Conservation (phyloP, 2,113 vertebrate genomes). For the Thomomys bottae region DNA sequence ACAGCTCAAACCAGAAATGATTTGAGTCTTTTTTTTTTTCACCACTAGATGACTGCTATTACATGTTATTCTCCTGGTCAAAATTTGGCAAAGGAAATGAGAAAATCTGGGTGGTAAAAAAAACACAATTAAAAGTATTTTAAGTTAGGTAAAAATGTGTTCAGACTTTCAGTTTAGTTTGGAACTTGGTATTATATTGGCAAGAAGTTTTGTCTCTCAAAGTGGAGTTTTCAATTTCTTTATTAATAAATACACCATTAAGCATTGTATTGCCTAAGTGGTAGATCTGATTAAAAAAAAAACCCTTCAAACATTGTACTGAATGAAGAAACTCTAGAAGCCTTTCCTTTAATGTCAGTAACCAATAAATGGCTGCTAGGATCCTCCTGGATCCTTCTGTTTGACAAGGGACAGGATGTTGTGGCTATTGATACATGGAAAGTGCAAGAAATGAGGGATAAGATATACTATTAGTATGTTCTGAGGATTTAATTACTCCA, state of each 20-base stretch:
- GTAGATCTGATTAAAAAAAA: slow-evolving; percentile 25
- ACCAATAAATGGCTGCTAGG: slow-evolving; percentile 31
- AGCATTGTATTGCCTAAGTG: slow-evolving; percentile 46
- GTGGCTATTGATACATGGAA: slow-evolving; percentile 42
- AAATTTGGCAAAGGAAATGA: slow-evolving; percentile 55
- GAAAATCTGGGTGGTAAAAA: slow-evolving; percentile 51
- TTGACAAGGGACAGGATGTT: slow-evolving; percentile 35
- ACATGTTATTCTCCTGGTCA: background rate
- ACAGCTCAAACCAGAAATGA: slow-evolving; percentile 23
- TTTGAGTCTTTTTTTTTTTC: background rate
- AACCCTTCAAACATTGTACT: slow-evolving; percentile 50
- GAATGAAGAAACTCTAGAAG: slow-evolving; percentile 62
- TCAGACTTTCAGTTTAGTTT: slow-evolving; percentile 71
- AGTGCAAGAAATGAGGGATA: slow-evolving; percentile 50
- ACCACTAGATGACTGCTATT: background rate
- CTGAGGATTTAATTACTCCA: slow-evolving; percentile 53
- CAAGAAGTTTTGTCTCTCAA: slow-evolving; percentile 55
- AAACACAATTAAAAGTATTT: slow-evolving; percentile 63
- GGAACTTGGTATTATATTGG: slow-evolving; percentile 60
- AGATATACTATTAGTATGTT: slow-evolving; percentile 18
- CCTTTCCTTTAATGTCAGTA: slow-evolving; percentile 42
- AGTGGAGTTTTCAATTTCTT: slow-evolving; percentile 68
- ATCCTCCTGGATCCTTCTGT: slow-evolving; percentile 53
- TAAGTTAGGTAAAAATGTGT: slow-evolving; percentile 54
- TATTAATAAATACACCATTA: slow-evolving; percentile 69